These are phyloP conservation scores for Lysiphlebus fabarum DNA, from an alignment of 1,140 invertebrate species.

Conservation along the genomic window DNA sequence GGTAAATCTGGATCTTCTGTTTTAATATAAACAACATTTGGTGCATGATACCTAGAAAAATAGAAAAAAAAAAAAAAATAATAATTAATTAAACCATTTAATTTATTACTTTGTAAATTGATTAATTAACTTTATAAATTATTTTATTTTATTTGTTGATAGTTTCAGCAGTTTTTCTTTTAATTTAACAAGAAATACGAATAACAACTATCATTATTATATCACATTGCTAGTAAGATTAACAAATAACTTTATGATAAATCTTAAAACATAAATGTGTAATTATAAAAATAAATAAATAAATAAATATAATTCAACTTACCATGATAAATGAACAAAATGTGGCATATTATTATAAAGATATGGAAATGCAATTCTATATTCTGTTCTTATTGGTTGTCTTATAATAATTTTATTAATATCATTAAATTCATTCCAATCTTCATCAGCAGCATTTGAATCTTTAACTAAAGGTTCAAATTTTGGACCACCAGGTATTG, in stretches of 20 bases:
- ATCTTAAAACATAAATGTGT: slow-evolving; percentile 45
- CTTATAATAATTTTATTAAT: slow-evolving; percentile 99
- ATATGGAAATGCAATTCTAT: slow-evolving; percentile 98
- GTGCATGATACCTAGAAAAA: slow-evolving; percentile 94
- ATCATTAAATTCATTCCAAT: slow-evolving; percentile 99
- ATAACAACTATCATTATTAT: slow-evolving; percentile 54
- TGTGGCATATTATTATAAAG: slow-evolving; percentile 98
- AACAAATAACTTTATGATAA: slow-evolving; percentile 26
- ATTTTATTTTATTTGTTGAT: slow-evolving; percentile 30
- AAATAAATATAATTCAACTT: slow-evolving; percentile 49
- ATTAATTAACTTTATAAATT: too few relatives aligned
- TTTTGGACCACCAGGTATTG: slow-evolving; percentile 99
- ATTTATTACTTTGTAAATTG: too few relatives aligned
- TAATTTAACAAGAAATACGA: slow-evolving; percentile 46
- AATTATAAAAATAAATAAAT: slow-evolving; percentile 37
- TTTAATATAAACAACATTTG: slow-evolving; percentile 99
- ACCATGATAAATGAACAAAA: slow-evolving; percentile 93
- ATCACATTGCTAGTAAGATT: slow-evolving; percentile 56
- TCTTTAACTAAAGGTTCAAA: slow-evolving; percentile 99
- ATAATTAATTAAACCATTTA: neutral
- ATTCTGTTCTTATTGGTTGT: slow-evolving; percentile 97
- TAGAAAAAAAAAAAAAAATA: slow-evolving; percentile 37
- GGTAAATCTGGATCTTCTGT: slow-evolving; percentile 99
- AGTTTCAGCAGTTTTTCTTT: slow-evolving; percentile 53
- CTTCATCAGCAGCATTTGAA: slow-evolving; percentile 94